These are phyloP conservation scores for Triplophysa bombifrons DNA, from an alignment of 2,797 vertebrate genomes.

Conservation along the genomic window DNA sequence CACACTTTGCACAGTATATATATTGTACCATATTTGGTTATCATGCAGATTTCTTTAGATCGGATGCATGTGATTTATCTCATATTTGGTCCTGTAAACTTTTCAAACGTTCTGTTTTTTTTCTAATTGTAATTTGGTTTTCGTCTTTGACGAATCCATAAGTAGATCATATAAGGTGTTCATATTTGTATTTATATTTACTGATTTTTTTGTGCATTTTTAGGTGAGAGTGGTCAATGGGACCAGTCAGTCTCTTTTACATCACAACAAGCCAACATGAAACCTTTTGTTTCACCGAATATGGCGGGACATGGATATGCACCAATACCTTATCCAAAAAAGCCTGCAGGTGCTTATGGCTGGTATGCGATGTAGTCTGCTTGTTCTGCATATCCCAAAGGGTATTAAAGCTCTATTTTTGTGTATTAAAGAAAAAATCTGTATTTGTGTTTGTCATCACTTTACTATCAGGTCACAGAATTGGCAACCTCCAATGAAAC, in stretches of 20 bases:
- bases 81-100: too few species aligned
- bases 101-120: too few species aligned
- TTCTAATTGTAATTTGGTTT: neutral
- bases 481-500: slow-evolving; percentile 54
- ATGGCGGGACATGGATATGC: slow-evolving; percentile 53
- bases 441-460: neutral
- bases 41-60: too few species aligned
- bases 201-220: neutral
- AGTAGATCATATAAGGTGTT: neutral
- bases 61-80: too few species aligned
- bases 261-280: slow-evolving; percentile 55
- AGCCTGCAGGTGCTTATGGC: slow-evolving; percentile 54
- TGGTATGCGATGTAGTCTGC: slow-evolving; percentile 58
- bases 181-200: neutral
- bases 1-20: too few species aligned
- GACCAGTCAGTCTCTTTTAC: slow-evolving; percentile 55
- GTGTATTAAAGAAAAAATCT: neutral
- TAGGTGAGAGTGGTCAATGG: slow-evolving; percentile 65
- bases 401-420: neutral
- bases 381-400: neutral
- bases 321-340: slow-evolving; percentile 68
- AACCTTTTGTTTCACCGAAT: slow-evolving; percentile 61
- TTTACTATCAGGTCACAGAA: slow-evolving; percentile 60
- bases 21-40: too few species aligned
- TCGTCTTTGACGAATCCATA: neutral